Evolutionary conservation across 2,113 vertebrate species (phyloP).

Genomic region (Hippocampus mohnikei): DNA sequence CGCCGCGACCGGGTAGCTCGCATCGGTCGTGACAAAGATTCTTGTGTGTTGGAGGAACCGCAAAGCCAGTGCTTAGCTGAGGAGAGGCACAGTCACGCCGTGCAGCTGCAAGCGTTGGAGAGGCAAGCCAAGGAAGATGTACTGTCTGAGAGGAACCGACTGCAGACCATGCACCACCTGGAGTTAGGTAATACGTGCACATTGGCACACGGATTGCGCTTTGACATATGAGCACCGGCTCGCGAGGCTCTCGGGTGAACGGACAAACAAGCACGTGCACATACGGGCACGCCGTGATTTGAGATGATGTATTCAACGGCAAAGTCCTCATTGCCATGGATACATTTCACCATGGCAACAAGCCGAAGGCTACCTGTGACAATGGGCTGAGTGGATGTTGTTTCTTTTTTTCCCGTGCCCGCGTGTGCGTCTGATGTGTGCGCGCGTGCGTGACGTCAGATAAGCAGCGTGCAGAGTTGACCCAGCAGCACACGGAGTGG

Average conservation of each 20-base stretch:
- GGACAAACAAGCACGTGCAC: constrained; percentile 10
- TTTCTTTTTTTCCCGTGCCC: not conserved
- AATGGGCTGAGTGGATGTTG: constrained; percentile 42
- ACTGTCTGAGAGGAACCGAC: constrained; percentile 77
- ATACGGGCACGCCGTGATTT: constrained; percentile 12
- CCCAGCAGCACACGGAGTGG: constrained; percentile 81
- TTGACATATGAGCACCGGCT: not conserved
- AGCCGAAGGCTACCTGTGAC: constrained; percentile 55
- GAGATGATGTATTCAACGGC: constrained; percentile 58
- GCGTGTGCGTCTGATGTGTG: constrained; percentile 6
- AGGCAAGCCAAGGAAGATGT: constrained; percentile 79
- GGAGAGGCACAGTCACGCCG: constrained; percentile 74
- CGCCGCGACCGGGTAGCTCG: constrained; percentile 7
- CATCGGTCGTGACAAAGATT: constrained; percentile 11
- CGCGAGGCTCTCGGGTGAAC: not conserved
- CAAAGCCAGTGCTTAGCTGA: constrained; percentile 73
- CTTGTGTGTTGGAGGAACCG: constrained; percentile 67
- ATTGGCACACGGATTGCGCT: constrained; percentile 1
- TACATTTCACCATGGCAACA: constrained; percentile 70
- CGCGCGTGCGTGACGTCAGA: constrained; percentile 67
- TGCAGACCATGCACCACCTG: constrained; percentile 79
- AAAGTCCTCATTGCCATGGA: constrained; percentile 66
- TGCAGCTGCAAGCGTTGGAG: constrained; percentile 79
- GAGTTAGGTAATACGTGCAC: constrained; percentile 78
- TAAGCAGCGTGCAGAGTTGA: constrained; percentile 81